Evolutionary conservation across 2,113 vertebrate genomes (phyloP), one percentile per base, ranked within the genome.

Genomic region (Tragelaphus scriptus): DNA sequence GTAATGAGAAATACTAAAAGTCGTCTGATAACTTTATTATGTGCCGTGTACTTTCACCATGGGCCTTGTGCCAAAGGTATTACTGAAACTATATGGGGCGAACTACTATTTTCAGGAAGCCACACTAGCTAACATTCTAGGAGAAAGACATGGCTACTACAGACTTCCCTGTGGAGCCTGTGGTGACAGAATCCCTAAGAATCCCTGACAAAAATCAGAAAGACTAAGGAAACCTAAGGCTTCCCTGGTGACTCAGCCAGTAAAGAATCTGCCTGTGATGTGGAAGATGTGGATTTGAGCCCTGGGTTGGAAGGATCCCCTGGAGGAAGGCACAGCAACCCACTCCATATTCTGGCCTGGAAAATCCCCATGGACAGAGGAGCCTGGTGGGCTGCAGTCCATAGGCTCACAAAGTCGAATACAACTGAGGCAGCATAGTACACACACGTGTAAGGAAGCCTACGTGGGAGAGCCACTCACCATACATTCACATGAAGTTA

Each of bases 361-460:
- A 77, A 26, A 77, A 44, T 77, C 23, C 40, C 40, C 23, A 4
- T 77, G 40, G 23, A 44, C 6, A 44, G 71, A 77, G 71, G 40
- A 77, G 71, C 23, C 23, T 77, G 71, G 40, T 4, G 40, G 40
- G 3, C 7, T 44, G 1, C 71, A 77, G 12, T 44, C 71, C 40
- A 77, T 3, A 14, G 36, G 40, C 5, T 44, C 21, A 25, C 71
- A 44, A 75, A 44, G 36, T 44, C 5, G 0, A 44, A 7, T 44
- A 44, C 71, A 40, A 26, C 71, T 75, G 36, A 75, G 71, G 21
- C 21, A 25, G 13, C 36, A 6, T 25, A 44, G 36, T 14, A 40
- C 36, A 75, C 32, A 21, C 68, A 23, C 2, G 2, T 1, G 0
- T 25, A 75, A 75, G 8, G 3, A 55, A 68, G 2, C 13, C 7